These are phyloP conservation scores for Hydrolagus affinis DNA, from an alignment of 2,113 vertebrate genomes.

Conservation along the genomic window DNA sequence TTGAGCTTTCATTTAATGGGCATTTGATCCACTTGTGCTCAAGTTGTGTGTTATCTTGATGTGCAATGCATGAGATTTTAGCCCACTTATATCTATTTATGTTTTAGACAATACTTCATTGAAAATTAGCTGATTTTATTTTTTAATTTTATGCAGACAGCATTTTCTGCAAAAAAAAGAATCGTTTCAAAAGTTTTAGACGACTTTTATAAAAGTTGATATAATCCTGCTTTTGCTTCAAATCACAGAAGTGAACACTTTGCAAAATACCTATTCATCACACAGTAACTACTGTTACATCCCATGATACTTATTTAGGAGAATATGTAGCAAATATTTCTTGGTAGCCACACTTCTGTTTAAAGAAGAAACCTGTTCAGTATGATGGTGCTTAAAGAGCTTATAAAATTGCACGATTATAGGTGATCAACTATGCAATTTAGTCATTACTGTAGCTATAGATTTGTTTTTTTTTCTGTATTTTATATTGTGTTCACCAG, in stretches of 20 bases:
- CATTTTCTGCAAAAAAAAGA: too few species aligned
- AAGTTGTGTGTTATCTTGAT: conserved; percentile 8
- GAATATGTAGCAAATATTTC: conserved; percentile 24
- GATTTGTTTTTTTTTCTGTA: conserved; percentile 48
- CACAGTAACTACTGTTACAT: conserved; percentile 21
- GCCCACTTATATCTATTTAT: conserved; percentile 1
- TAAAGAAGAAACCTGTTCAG: conserved; percentile 19
- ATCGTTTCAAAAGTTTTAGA: too few species aligned
- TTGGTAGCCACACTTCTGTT: neutral
- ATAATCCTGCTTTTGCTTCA: conserved; percentile 13
- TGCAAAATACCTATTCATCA: conserved; percentile 14
- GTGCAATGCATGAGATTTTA: conserved; percentile 9
- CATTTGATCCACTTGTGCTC: neutral
- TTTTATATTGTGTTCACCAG: conserved; percentile 35
- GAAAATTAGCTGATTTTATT: conserved; percentile 4
- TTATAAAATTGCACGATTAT: conserved; percentile 67
- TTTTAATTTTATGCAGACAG: neutral
- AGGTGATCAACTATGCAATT: conserved; percentile 66
- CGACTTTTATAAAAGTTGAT: neutral
- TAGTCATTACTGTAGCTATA: conserved; percentile 55
- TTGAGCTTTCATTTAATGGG: neutral
- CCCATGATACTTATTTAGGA: conserved; percentile 7
- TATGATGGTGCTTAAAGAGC: conserved; percentile 62
- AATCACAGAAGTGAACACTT: conserved; percentile 28
- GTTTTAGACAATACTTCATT: neutral